Evolutionary conservation across 2,113 vertebrate genomes (phyloP).

Genomic region (Neoarius graeffei): DNA sequence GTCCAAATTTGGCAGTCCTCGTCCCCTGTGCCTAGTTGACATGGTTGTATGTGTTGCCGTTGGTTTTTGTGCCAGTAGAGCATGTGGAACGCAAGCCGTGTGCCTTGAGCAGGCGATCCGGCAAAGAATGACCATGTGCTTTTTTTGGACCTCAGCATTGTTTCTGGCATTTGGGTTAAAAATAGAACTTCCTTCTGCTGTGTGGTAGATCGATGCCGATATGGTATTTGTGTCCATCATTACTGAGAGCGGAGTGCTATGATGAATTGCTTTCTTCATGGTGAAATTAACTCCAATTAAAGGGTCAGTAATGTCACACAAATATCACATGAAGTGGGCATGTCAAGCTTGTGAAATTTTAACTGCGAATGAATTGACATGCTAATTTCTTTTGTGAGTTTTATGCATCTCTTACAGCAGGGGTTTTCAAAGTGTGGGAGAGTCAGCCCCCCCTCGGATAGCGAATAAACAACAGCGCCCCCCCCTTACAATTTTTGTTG

Average conservation of each 20-base stretch:
- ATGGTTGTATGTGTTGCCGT: not conserved
- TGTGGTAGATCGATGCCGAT: not conserved
- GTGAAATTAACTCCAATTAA: not conserved
- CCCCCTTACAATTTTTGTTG: too few relatives aligned
- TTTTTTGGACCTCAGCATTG: not conserved
- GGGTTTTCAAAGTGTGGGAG: too few relatives aligned
- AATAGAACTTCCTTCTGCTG: not conserved
- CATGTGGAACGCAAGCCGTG: not conserved
- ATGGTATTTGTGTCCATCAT: not conserved
- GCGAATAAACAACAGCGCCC: too few relatives aligned
- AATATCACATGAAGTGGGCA: too few relatives aligned
- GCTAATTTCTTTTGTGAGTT: not conserved
- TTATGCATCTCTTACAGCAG: not conserved
- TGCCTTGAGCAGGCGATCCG: not conserved
- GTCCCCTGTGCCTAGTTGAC: not conserved
- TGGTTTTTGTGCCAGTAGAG: not conserved
- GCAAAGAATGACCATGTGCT: not conserved
- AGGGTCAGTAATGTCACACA: not conserved
- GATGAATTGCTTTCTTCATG: not conserved
- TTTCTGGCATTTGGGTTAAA: not conserved
- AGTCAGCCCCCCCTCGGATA: too few relatives aligned
- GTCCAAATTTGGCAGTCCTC: not conserved
- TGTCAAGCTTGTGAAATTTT: not conserved
- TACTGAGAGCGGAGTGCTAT: not conserved
- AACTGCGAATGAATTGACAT: not conserved